Evolutionary conservation across 2,888 invertebrate species (phyloP), one percentile per base, ranked within the genome.

Genomic region (Liopterus haemorrhoidalis): DNA sequence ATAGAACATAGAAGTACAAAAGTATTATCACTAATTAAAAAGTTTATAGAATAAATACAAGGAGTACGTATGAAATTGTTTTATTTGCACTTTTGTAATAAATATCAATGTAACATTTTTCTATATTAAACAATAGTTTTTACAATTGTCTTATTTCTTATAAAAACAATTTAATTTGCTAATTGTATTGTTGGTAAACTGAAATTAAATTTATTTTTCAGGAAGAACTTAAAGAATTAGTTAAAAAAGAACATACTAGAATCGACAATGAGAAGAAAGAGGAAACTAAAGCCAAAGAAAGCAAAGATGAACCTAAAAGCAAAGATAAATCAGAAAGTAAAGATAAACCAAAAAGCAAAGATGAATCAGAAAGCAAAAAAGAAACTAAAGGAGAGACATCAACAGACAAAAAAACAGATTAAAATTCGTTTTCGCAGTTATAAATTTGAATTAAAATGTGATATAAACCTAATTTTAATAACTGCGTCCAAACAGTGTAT

Each of bases 401-500:
- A 18, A 9, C 16, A 33, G 18, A 9, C 33, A 18, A 33, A 20
- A 11, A 33, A 16, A 12, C 14, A 6, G 8, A n/a, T n/a, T n/a
- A n/a, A n/a, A n/a, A n/a, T n/a, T n/a, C n/a, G n/a, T n/a, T n/a
- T n/a, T n/a, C n/a, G n/a, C n/a, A n/a, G n/a, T n/a, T n/a, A n/a
- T n/a, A n/a, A n/a, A n/a, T n/a, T n/a, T n/a, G n/a, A n/a, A n/a
- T n/a, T 15, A 15, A 30, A n/a, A 9, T 15, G n/a, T n/a, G n/a
- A n/a, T n/a, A n/a, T n/a, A n/a, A n/a, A n/a, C n/a, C n/a, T n/a
- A n/a, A 12, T 35, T 24, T 72, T 76, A 94, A 65, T 99, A 99
- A 71, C 97, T 97, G 56, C 97, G 76, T 38, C 99, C 99, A 67
- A 99, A 99, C 37, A 99, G 70, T 2, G 90, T 89, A 66, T 88